Evolutionary conservation across 2,888 invertebrate species (phyloP).

Genomic region (Pristionchus mayeri): DNA sequence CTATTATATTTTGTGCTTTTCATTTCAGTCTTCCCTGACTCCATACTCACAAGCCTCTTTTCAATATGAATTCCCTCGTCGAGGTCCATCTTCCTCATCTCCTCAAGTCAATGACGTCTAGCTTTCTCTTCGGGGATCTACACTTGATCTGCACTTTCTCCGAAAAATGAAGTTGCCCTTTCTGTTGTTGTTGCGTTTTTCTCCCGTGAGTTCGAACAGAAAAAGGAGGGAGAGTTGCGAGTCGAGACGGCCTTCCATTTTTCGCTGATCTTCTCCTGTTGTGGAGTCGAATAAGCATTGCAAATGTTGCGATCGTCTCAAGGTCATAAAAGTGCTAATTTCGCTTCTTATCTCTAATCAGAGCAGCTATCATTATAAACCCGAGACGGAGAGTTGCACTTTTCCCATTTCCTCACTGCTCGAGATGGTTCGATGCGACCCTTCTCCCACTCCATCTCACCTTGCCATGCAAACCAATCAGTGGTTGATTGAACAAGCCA

Average conservation of each 20-base stretch:
- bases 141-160: not conserved
- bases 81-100: no score
- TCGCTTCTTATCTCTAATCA: not conserved
- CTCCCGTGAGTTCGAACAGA: not conserved
- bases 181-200: constrained; percentile 23
- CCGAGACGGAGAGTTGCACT: not conserved
- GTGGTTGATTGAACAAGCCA: not conserved
- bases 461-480: not conserved
- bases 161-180: not conserved
- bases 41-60: no score
- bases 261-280: not conserved
- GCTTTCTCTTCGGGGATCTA: not conserved
- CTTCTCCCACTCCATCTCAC: not conserved
- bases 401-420: not conserved
- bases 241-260: constrained; percentile 3
- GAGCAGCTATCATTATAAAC: not conserved
- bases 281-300: not conserved
- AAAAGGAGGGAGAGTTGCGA: no score
- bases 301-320: not conserved
- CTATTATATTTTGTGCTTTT: no score
- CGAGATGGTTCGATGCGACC: not conserved
- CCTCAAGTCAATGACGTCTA: not conserved
- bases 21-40: no score
- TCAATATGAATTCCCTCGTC: no score
- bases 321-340: not conserved